These are phyloP conservation scores for Illadopsis cleaveri DNA, from an alignment of 2,113 vertebrate genomes.

Conservation along the genomic window DNA sequence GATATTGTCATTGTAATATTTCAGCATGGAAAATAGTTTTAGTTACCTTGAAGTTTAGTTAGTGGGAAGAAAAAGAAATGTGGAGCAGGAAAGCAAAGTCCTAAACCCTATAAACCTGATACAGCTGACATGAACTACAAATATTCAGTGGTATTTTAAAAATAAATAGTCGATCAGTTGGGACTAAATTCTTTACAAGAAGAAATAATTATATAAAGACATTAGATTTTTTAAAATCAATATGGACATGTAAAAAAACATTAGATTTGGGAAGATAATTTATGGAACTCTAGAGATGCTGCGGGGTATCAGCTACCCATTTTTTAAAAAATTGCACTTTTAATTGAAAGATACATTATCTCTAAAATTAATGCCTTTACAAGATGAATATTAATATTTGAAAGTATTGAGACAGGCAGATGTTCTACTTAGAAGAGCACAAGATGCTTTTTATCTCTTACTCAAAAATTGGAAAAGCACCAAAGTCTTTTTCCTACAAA, in stretches of 20 bases:
- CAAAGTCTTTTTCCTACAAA: not conserved
- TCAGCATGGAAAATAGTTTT: not conserved
- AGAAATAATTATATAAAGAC: not conserved
- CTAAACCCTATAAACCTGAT: not conserved
- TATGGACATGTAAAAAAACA: not conserved
- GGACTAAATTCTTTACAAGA: not conserved
- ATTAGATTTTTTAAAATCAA: not conserved
- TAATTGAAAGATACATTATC: conserved; percentile 27
- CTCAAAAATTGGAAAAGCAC: not conserved
- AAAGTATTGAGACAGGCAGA: not conserved
- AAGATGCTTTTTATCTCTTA: not conserved
- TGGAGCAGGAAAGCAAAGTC: not conserved
- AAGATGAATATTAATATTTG: not conserved
- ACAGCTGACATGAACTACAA: not conserved
- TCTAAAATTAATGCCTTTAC: not conserved
- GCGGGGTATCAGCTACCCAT: not conserved
- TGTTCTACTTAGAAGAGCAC: not conserved
- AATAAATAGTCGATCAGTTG: not conserved
- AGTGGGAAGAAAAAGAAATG: not conserved
- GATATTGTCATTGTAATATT: not conserved
- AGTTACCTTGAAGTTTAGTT: not conserved
- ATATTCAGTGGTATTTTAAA: not conserved
- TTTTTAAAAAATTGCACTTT: not conserved
- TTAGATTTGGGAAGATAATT: not conserved
- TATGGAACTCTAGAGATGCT: not conserved